These are phyloP conservation scores for Junonia oenone DNA, from an alignment of 2,888 invertebrate species.

Conservation along the genomic window DNA sequence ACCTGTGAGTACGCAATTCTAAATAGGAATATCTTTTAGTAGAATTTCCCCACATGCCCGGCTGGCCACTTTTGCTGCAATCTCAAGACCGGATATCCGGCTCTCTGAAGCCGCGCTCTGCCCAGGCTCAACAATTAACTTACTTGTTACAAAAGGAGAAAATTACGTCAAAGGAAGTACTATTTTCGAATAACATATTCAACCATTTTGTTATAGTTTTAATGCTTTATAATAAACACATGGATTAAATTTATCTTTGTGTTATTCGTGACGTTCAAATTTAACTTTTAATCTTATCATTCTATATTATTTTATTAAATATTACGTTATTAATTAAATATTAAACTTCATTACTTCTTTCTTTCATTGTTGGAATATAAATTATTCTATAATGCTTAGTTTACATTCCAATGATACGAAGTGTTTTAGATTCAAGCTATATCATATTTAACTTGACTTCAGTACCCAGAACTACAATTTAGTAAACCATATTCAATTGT, in stretches of 20 bases:
- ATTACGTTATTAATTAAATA: no score
- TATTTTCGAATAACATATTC: not conserved
- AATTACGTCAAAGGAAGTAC: not conserved
- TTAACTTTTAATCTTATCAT: no score
- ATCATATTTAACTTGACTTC: not conserved
- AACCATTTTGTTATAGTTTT: no score
- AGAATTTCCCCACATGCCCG: conserved; percentile 42
- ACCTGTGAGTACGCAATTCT: not conserved
- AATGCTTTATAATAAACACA: no score
- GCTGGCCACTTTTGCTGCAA: conserved; percentile 46
- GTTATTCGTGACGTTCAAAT: no score
- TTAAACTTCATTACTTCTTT: no score
- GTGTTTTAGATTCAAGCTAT: not conserved
- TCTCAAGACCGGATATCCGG: conserved; percentile 59
- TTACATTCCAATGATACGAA: not conserved
- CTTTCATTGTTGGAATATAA: no score
- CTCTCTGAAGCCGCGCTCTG: conserved; percentile 44
- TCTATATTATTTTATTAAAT: no score
- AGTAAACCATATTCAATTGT: no score
- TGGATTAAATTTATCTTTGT: no score
- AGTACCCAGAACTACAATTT: no score
- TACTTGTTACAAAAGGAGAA: conserved; percentile 16
- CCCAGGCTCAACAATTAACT: conserved; percentile 44
- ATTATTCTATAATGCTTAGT: no score
- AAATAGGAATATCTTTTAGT: conserved; percentile 25